Base-by-base conservation (phyloP, 35 echinoderm and acorn worm species). In the Ptychodera flava region DNA sequence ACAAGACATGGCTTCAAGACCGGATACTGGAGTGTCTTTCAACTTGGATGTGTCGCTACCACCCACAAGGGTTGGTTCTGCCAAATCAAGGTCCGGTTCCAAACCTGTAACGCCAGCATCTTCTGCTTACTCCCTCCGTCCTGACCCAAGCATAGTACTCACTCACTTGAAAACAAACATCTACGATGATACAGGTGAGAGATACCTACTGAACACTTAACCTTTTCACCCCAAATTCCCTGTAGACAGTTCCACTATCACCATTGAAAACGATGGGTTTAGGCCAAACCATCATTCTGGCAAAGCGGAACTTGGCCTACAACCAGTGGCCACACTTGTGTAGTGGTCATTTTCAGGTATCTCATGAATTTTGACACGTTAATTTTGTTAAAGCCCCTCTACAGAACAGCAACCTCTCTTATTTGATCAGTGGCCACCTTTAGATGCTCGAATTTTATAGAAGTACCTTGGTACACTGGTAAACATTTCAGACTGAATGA, bases 161-260 rank as follows among this genome's bases (percentile, higher is more conserved):
- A 88, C 85, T 14, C 92, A 96, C 83, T 52, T 92, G 14, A 89
- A 90, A 37, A 96, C 94, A 0, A 96, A 96, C 88, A 85, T 88
- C 28, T 96, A 87, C 90, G 94, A 93, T 90, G 85, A 93, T 53
- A 81, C 91, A 31, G 88, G 94, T 95, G 87, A 1, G 77, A n/a
- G 6, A 28, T 29, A 29, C 33, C 31, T 33, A 0, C 30, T 27
- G 27, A 29, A 33, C 29, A 10, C 32, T 83, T 1, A 35, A 1
- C 64, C 27, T 45, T 32, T 31, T 1, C 16, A 33, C 16, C 16
- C 0, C 29, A 1, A 82, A 0, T 28, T 82, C 16, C 31, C n/a
- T n/a, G n/a, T n/a, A n/a, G n/a, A n/a, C n/a, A n/a, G n/a, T n/a
- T n/a, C n/a, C n/a, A n/a, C n/a, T n/a, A n/a, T n/a, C n/a, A n/a